Evolutionary conservation across 2,113 vertebrate genomes (phyloP).

Genomic region (Leucopternis melanops): DNA sequence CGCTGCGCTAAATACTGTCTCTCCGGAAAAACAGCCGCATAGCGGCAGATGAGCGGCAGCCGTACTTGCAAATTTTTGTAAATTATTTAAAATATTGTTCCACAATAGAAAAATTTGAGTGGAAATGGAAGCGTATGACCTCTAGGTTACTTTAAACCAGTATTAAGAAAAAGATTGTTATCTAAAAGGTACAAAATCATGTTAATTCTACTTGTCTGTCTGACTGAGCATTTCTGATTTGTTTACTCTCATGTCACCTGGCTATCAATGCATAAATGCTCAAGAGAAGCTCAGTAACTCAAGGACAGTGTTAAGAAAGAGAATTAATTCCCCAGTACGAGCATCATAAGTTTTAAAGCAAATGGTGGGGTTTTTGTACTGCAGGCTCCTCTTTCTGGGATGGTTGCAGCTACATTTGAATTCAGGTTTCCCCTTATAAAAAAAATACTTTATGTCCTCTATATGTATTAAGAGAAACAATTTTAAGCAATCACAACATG

Average conservation of each 20-base stretch:
- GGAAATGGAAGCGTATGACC: not conserved
- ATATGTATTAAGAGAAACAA: not conserved
- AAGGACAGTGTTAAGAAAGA: not conserved
- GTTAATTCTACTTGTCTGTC: not conserved
- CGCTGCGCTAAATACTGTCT: too few relatives aligned
- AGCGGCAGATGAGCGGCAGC: too few relatives aligned
- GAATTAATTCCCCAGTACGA: rapidly evolving
- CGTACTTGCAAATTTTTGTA: too few relatives aligned
- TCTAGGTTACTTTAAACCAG: not conserved
- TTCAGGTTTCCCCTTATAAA: not conserved
- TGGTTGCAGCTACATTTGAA: not conserved
- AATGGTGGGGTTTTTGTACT: not conserved
- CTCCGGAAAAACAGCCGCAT: too few relatives aligned
- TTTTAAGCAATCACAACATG: not conserved
- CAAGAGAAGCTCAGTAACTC: not conserved
- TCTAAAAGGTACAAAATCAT: not conserved
- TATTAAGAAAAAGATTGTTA: not conserved
- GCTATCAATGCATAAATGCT: too few relatives aligned
- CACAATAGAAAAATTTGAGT: not conserved
- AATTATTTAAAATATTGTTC: too few relatives aligned
- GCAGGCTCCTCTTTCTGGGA: not conserved
- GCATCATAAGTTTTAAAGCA: rapidly evolving
- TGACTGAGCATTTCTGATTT: not conserved
- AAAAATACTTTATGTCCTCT: not conserved
- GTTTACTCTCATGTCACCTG: not conserved